These are phyloP conservation scores for Sminthopsis crassicaudata DNA, from an alignment of 2,113 vertebrate species.

Conservation along the genomic window DNA sequence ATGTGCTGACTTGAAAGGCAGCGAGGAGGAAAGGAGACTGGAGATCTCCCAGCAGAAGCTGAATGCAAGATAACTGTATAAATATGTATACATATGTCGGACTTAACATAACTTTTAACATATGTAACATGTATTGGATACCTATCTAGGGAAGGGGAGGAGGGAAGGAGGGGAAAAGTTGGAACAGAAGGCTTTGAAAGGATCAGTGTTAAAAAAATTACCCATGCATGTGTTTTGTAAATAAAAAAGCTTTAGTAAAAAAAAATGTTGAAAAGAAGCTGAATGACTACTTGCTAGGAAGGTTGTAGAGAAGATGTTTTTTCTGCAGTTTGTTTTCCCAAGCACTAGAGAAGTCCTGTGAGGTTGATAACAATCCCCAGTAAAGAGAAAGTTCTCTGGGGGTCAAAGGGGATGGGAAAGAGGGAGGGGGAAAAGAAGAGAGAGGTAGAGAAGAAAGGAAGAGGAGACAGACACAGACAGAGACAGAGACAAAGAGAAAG, in stretches of 20 bases:
- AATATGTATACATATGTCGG: too few relatives aligned
- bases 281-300: background rate
- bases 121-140: too few relatives aligned
- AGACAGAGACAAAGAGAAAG: too few relatives aligned
- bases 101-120: too few relatives aligned
- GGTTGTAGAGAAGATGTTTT: background rate
- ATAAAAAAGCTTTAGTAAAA: too few relatives aligned
- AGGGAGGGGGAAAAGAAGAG: too few relatives aligned
- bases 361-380: background rate
- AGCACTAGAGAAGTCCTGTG: background rate
- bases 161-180: too few relatives aligned
- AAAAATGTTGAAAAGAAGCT: background rate
- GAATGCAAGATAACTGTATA: background rate
- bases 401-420: background rate
- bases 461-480: accelerated
- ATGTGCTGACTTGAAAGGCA: background rate
- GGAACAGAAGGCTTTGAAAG: too few relatives aligned
- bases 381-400: background rate
- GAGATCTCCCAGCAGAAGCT: background rate
- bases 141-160: too few relatives aligned
- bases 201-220: too few relatives aligned
- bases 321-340: background rate
- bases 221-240: too few relatives aligned
- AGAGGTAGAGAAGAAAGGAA: too few relatives aligned
- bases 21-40: background rate